Evolutionary conservation across 2,113 vertebrate genomes (phyloP).

Genomic region (Monarcha castaneiventris): DNA sequence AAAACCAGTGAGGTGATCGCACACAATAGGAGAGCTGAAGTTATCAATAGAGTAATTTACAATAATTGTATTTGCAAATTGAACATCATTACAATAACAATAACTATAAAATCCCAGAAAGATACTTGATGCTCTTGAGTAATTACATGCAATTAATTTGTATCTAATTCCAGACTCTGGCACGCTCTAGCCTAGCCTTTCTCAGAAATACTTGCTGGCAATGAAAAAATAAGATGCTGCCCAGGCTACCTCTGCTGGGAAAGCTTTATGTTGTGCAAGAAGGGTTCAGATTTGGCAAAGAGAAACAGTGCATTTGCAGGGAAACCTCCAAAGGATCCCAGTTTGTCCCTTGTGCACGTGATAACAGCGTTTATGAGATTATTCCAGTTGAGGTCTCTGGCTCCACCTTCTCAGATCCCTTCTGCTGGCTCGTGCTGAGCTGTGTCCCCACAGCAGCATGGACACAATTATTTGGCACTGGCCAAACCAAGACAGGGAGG

Average conservation of each 20-base stretch:
- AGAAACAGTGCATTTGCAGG: not conserved
- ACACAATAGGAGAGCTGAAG: not conserved
- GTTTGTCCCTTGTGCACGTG: not conserved
- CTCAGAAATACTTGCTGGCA: conserved; percentile 56
- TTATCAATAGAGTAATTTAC: conserved; percentile 49
- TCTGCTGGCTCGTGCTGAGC: not conserved
- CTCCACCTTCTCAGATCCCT: not conserved
- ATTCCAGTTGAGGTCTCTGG: not conserved
- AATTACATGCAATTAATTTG: conserved; percentile 66
- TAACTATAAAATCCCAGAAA: conserved; percentile 29
- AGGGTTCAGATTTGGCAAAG: conserved; percentile 9
- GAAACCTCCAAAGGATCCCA: not conserved
- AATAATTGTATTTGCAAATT: conserved; percentile 61
- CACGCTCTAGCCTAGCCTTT: conserved; percentile 31
- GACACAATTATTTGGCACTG: not conserved
- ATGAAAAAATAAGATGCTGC: conserved; percentile 39
- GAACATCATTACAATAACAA: conserved; percentile 36
- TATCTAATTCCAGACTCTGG: conserved; percentile 62
- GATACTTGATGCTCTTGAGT: conserved; percentile 43
- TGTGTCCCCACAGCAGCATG: not conserved
- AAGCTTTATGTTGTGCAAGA: conserved; percentile 28
- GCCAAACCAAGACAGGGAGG: not conserved
- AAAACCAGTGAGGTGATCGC: not conserved
- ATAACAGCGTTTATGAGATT: not conserved
- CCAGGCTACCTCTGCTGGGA: conserved; percentile 40